Conservation (phyloP, 2,113 vertebrate genomes). For the Planiliza haematocheilus region DNA sequence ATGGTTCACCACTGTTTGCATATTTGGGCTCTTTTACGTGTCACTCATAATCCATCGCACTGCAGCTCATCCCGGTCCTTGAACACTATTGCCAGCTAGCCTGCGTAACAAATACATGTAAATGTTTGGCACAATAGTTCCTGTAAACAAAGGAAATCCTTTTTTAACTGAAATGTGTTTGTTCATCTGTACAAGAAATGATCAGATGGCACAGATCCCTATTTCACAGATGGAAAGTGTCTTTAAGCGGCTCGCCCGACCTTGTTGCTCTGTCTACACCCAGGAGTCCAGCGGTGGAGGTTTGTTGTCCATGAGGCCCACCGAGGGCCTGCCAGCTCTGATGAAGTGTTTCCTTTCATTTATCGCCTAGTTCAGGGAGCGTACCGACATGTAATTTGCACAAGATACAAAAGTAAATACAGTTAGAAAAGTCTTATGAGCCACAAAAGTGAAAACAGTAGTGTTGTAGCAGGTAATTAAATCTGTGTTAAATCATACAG, state of each 20-base stretch:
- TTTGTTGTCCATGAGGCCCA: conserved; percentile 85
- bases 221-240: conserved; percentile 60
- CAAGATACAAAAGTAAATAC: conserved; percentile 18
- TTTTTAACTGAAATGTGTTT: conserved; percentile 38
- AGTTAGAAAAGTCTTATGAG: conserved; percentile 3
- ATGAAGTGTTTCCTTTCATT: conserved; percentile 85
- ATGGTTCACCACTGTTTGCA: conserved; percentile 64
- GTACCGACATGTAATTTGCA: conserved; percentile 26
- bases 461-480: neutral
- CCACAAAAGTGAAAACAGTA: no score
- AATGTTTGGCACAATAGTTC: conserved; percentile 72
- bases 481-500: no score
- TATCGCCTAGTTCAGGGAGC: conserved; percentile 70
- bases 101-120: conserved; percentile 64
- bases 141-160: conserved; percentile 58
- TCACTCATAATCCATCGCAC: conserved; percentile 37
- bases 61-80: conserved; percentile 37
- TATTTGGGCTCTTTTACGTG: conserved; percentile 68
- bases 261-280: conserved; percentile 75
- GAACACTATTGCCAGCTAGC: conserved; percentile 54
- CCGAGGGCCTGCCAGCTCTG: conserved; percentile 83
- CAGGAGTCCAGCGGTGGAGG: conserved; percentile 86
- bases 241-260: conserved; percentile 24
- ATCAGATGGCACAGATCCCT: conserved; percentile 59
- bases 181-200: conserved; percentile 60